phyloP scores from a whole-genome alignment of 2,888 invertebrate genomes.

The Mimachlamys varia region DNA sequence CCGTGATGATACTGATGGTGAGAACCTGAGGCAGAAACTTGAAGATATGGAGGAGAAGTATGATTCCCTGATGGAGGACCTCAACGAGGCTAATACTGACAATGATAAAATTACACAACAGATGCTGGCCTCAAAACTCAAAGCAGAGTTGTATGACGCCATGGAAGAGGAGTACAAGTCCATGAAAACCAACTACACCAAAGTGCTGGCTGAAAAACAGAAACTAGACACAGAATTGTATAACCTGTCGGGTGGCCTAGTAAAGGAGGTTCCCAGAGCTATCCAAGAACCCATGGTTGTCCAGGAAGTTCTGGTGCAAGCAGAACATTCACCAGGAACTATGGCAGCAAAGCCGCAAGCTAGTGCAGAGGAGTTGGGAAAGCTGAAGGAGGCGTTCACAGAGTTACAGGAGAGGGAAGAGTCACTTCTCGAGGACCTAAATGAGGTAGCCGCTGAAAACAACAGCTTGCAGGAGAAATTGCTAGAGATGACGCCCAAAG shows the following conservation, averaged over 20 bases:
- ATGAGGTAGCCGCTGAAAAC: constrained; percentile 49
- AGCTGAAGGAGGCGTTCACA: constrained; percentile 34
- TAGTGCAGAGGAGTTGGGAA: constrained; percentile 1
- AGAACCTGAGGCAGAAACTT: constrained; percentile 42
- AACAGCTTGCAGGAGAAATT: constrained; percentile 54
- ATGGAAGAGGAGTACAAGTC: constrained; percentile 37
- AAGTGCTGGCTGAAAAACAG: background rate
- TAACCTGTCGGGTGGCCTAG: background rate
- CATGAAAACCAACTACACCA: constrained; percentile 38
- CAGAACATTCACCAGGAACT: background rate
- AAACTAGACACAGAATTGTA: constrained; percentile 37
- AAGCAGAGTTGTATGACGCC: constrained; percentile 46
- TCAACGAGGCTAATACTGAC: constrained; percentile 56
- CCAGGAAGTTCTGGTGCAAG: constrained; percentile 28
- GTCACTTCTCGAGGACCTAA: constrained; percentile 45
- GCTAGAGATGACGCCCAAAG: constrained; percentile 44
- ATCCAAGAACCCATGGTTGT: constrained; percentile 36
- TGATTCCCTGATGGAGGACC: constrained; percentile 57
- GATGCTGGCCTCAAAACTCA: too few species aligned
- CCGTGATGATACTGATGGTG: constrained; percentile 49
- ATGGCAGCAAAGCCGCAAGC: background rate
- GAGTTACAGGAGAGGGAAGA: constrained; percentile 42
- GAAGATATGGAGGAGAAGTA: constrained; percentile 55
- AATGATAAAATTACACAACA: constrained; percentile 52
- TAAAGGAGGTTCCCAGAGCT: constrained; percentile 36